Evolutionary conservation across 2,113 vertebrate species (phyloP).

Genomic region (Mustela lutreola): DNA sequence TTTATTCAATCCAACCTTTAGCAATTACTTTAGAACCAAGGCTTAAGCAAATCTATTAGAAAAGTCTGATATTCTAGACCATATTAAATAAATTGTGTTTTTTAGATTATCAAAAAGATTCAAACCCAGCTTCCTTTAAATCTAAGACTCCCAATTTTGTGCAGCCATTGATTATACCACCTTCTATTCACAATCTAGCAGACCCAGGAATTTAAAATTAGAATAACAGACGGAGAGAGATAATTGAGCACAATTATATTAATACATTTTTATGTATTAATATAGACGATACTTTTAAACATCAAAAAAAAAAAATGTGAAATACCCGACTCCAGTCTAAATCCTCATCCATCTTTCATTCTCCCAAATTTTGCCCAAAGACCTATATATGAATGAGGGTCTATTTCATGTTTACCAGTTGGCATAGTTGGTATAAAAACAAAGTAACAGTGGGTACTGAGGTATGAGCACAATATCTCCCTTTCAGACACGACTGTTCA

Average conservation of each 20-base stretch:
- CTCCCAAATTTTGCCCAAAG: constrained; percentile 25
- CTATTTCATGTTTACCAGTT: constrained; percentile 26
- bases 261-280: not conserved
- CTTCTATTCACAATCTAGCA: not conserved
- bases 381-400: not conserved
- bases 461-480: not conserved
- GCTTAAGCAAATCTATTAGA: not conserved
- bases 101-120: not conserved
- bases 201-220: constrained; percentile 41
- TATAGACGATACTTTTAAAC: constrained; percentile 4
- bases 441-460: constrained; percentile 1
- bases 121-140: constrained; percentile 48
- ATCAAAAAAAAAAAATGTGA: not conserved
- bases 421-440: not conserved
- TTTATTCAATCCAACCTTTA: constrained; percentile 29
- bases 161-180: not conserved
- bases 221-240: constrained; percentile 8
- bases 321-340: not conserved
- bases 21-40: not conserved
- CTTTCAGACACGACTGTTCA: not conserved
- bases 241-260: constrained; percentile 6
- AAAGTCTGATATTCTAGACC: constrained; percentile 46
- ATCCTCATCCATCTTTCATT: not conserved
- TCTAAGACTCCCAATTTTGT: not conserved
- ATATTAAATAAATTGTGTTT: not conserved